Percentiles rank a stretch among this genome's conserved stretches.
Evolutionary conservation across 1,140 invertebrate species (phyloP).

Genomic region (Mercenaria mercenaria): DNA sequence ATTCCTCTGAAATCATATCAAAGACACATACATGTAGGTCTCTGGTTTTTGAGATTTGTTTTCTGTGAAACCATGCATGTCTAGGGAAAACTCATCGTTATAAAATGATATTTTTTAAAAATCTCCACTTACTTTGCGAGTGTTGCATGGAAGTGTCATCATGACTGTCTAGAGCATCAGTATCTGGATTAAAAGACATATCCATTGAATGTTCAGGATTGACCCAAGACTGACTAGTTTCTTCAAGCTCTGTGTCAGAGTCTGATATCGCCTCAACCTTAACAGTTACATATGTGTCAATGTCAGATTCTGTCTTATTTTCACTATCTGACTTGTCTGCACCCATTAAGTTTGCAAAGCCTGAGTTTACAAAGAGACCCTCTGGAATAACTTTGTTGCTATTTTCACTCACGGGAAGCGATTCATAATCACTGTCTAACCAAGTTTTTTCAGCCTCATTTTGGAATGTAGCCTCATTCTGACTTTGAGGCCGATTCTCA

Average conservation of each 20-base stretch:
- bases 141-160: background rate
- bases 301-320: background rate
- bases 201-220: background rate
- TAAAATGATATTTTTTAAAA: no score
- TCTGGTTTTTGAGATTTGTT: no score
- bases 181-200: background rate
- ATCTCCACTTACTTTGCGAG: background rate
- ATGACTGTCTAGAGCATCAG: background rate
- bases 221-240: no score
- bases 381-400: background rate
- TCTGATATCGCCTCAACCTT: background rate
- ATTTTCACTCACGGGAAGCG: background rate
- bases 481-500: background rate
- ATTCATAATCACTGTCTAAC: background rate
- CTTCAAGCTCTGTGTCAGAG: background rate
- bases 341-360: no score
- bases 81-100: no score
- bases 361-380: background rate
- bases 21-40: no score
- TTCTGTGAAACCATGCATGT: no score
- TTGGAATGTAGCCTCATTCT: background rate
- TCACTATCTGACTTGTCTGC: no score
- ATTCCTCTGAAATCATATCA: no score
- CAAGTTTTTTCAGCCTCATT: background rate
- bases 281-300: background rate